Base-by-base conservation (phyloP, 2,888 invertebrate genomes). In the Siphlonurus alternatus region DNA sequence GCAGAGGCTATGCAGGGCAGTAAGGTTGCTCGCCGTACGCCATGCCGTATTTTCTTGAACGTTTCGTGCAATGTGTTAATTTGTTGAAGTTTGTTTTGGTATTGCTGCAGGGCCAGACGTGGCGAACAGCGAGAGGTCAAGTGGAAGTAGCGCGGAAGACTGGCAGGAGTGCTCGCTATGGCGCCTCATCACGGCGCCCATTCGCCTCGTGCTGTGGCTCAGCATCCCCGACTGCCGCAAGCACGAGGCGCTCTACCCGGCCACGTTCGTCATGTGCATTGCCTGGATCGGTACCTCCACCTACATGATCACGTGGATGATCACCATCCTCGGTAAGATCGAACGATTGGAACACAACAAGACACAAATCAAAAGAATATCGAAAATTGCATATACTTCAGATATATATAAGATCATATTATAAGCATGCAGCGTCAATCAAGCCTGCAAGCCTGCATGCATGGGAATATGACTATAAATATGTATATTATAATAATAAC, bases 291-390 rank as follows among this genome's bases (percentile, higher is more conserved):
- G 87, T 0, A 75, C 80, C 1, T 82, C 88, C 3, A 89, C 92
- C 0, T 93, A 93, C 73, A 68, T 90, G n/a, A 86, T 88, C 59
- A 88, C 91, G 23, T 93, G 92, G 90, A 83, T 90, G 71, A 89
- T 92, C 64, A 86, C 91, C 64, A 79, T 85, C 59, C 79, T 91
- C 65, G 92, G 91, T 90, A 77, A 72, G 72, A 70, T 38, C 10
- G n/a, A 51, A 15, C n/a, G n/a, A 51, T 51, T 15, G n/a, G n/a
- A 65, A 25, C n/a, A 51, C n/a, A 15, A n/a, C n/a, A 15, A n/a
- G n/a, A 51, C 10, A 51, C 10, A 51, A 51, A 51, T 51, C n/a
- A 51, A 51, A 51, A 15, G 53, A 51, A 51, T 15, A 51, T 51
- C 53, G 10, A 51, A n/a, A 51, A 51, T 15, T 51, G 10, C 53